phyloP scores from a whole-genome alignment of 1,140 invertebrate species.

The Brachionus paranguensis region DNA sequence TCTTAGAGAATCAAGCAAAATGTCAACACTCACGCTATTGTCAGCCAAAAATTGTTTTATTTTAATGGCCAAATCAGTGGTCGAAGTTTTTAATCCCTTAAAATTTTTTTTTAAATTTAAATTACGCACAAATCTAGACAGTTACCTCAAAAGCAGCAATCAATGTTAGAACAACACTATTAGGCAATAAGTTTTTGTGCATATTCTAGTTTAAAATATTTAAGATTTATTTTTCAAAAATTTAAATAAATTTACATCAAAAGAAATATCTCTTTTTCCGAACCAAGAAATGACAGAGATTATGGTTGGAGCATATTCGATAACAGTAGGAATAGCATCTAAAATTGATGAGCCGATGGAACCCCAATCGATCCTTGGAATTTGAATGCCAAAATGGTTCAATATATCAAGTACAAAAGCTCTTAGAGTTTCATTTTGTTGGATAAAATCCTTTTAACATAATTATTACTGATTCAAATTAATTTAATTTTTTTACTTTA shows the following conservation, averaged over 20 bases:
- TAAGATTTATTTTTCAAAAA: background rate
- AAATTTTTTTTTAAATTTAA: background rate
- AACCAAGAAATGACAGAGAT: background rate
- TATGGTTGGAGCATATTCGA: background rate
- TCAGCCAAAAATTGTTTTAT: background rate
- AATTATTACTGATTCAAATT: background rate
- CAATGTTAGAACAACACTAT: background rate
- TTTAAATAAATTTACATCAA: background rate
- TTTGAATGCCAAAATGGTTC: background rate
- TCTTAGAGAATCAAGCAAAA: background rate
- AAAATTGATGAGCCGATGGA: background rate
- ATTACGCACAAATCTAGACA: background rate
- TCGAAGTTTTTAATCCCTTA: background rate
- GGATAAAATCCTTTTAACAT: background rate
- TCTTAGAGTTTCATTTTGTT: background rate
- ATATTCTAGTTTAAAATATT: background rate
- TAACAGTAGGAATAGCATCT: background rate
- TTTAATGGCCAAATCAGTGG: background rate
- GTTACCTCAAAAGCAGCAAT: background rate
- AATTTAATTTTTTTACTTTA: background rate
- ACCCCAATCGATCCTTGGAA: constrained; percentile 8
- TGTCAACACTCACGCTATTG: background rate
- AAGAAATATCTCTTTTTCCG: constrained; percentile 3
- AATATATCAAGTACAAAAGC: constrained; percentile 7
- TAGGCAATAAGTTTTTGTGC: background rate